These are phyloP conservation scores for Glaucomys volans DNA, from an alignment of 2,113 vertebrate genomes.

Conservation along the genomic window DNA sequence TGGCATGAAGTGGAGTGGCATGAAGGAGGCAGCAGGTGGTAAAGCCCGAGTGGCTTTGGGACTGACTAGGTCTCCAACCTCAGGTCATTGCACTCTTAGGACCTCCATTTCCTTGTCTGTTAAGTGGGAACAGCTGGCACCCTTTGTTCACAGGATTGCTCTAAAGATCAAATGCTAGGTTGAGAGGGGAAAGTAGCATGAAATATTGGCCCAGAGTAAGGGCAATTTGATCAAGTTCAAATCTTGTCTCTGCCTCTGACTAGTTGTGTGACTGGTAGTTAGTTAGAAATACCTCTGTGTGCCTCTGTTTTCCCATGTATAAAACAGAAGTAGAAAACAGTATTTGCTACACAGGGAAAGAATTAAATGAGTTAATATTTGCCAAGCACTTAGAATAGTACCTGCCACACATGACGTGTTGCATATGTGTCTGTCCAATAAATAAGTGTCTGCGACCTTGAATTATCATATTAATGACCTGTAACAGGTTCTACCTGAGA, in stretches of 20 bases:
- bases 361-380: background rate
- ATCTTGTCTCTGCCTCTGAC: background rate
- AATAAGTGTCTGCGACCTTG: background rate
- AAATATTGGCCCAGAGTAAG: background rate
- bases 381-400: background rate
- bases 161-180: background rate
- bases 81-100: background rate
- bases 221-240: background rate
- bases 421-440: background rate
- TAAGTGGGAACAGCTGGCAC: background rate
- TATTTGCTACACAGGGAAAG: background rate
- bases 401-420: background rate
- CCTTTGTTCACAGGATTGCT: background rate
- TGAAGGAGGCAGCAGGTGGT: background rate
- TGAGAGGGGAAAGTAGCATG: background rate
- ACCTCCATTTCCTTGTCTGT: background rate
- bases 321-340: background rate
- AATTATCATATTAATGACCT: background rate
- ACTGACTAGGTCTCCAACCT: background rate
- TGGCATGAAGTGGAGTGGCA: background rate
- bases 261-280: background rate
- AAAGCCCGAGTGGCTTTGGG: background rate
- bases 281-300: background rate
- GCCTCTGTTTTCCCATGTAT: background rate
- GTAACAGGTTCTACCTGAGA: background rate